These are phyloP conservation scores for Eucera pruinosa DNA, from an alignment of 2,888 invertebrate genomes.

Conservation along the genomic window DNA sequence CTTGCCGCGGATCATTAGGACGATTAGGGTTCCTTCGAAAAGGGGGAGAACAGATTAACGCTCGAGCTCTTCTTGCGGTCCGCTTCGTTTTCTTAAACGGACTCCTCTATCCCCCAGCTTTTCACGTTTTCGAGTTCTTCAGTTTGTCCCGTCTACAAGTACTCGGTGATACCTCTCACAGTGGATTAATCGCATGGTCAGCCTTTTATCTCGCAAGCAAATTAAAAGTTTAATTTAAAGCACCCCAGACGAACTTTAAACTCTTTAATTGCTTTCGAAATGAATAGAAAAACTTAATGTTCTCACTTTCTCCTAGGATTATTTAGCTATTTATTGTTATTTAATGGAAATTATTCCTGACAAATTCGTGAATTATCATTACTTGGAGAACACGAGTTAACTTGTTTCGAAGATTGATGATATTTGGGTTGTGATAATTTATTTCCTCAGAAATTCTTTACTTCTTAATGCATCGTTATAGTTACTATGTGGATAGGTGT, in stretches of 20 bases:
- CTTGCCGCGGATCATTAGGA: slow-evolving; percentile 84
- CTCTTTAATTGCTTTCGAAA: too few species aligned
- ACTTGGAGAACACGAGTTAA: too few species aligned
- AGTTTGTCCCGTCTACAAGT: background rate
- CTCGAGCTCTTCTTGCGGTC: slow-evolving; percentile 65
- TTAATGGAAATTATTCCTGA: background rate
- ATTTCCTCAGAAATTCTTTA: too few species aligned
- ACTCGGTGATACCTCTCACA: background rate
- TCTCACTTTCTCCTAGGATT: too few species aligned
- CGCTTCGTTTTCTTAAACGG: slow-evolving; percentile 62
- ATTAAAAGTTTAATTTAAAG: background rate
- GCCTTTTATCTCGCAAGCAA: background rate
- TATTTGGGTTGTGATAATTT: too few species aligned
- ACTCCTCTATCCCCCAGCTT: slow-evolving; percentile 40
- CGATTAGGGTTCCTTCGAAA: slow-evolving; percentile 82
- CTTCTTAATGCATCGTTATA: too few species aligned
- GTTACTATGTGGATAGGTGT: too few species aligned
- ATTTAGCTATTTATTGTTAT: background rate
- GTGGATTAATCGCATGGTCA: slow-evolving; percentile 19
- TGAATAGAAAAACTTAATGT: too few species aligned
- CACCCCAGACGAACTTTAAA: too few species aligned
- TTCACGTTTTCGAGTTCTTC: slow-evolving; percentile 39
- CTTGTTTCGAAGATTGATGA: too few species aligned
- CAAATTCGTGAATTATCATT: background rate
- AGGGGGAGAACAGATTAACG: slow-evolving; percentile 82